Evolutionary conservation across 2,113 vertebrate genomes (phyloP).

Genomic region (Amphiprion percula): DNA sequence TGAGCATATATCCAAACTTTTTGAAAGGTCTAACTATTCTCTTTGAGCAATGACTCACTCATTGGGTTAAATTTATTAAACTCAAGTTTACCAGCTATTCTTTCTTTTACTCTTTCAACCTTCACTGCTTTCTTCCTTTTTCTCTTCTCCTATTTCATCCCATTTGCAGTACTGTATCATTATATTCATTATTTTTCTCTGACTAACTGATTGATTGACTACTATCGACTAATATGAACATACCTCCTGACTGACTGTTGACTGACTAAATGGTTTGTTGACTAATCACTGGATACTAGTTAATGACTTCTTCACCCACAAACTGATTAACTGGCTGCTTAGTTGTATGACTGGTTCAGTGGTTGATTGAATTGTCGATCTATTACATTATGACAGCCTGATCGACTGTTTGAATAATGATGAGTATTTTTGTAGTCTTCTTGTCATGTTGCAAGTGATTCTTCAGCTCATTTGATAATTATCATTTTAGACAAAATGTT

Average conservation of each 20-base stretch:
- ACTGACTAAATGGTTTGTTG: background rate
- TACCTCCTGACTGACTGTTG: background rate
- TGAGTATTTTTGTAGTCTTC: conserved; percentile 49
- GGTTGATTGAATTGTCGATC: conserved; percentile 34
- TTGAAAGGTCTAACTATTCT: no score
- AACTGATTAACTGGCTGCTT: background rate
- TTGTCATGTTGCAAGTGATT: conserved; percentile 64
- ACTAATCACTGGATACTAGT: conserved; percentile 12
- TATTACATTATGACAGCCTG: conserved; percentile 6
- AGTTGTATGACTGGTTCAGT: conserved; percentile 8
- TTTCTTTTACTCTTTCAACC: no score
- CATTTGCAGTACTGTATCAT: no score
- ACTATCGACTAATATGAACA: no score
- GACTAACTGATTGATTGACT: background rate
- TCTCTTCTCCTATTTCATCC: no score
- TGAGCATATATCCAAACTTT: no score
- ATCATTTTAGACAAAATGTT: conserved; percentile 64
- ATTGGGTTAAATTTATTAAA: no score
- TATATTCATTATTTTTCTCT: background rate
- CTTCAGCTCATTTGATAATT: conserved; percentile 47
- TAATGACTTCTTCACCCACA: conserved; percentile 9
- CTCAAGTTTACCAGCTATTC: no score
- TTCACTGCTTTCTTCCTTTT: no score
- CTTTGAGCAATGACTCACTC: no score
- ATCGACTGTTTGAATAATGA: conserved; percentile 46